These are phyloP conservation scores for Lanius ludovicianus DNA, from an alignment of 2,113 vertebrate species.

Conservation along the genomic window DNA sequence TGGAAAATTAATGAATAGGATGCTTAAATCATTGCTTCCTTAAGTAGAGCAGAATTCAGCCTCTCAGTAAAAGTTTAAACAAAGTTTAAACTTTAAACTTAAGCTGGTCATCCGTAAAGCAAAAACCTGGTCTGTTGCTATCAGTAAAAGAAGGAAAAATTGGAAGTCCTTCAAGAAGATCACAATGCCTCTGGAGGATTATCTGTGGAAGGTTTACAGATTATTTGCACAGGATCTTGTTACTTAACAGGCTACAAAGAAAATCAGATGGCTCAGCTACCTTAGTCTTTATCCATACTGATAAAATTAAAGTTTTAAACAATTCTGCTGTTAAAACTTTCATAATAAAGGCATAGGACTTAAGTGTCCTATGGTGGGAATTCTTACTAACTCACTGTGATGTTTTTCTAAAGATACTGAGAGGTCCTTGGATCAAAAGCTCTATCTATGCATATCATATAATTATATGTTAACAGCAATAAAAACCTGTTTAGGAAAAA, in stretches of 20 bases:
- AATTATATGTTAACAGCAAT: not conserved
- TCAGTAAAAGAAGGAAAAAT: not conserved
- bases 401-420: not conserved
- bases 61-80: not conserved
- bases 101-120: not conserved
- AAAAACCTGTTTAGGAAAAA: not conserved
- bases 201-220: not conserved
- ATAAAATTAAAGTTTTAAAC: not conserved
- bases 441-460: rapidly evolving
- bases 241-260: not conserved
- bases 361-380: not conserved
- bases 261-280: not conserved
- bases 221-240: not conserved
- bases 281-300: not conserved
- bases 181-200: not conserved
- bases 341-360: not conserved
- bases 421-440: not conserved
- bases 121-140: not conserved
- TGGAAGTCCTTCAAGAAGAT: not conserved
- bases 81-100: not conserved
- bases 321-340: not conserved
- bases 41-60: not conserved
- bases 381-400: not conserved
- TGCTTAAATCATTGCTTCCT: not conserved
- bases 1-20: not conserved